Evolutionary conservation across 1,140 invertebrate genomes (phyloP), one percentile per base, ranked within the genome.

Genomic region (Trichonephila clavipes): DNA sequence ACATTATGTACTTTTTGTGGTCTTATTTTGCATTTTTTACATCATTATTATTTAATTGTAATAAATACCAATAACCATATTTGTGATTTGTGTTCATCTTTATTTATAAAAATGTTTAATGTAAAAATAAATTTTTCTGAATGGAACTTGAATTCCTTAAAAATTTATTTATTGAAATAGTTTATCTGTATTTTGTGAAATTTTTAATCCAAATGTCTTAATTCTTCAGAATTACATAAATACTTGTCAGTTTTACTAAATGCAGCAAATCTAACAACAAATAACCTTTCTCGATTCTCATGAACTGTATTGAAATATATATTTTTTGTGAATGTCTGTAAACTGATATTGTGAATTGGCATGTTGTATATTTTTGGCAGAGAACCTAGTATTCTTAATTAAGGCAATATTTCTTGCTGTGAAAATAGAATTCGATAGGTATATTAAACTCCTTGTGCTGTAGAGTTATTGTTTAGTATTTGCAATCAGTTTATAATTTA

Each of bases 361-460:
- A 88, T 88, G 28, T 88, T 88, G 61, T 64, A 14, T 88, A 88
- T 88, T 88, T 88, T 64, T 88, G 34, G 86, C 61, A 64, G 64
- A 34, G 28, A 88, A 64, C 64, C 86, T 40, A 44, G 61, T 88
- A 88, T 88, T 88, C 86, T 64, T 64, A 58, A 83, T 83, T 83
- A 44, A 59, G 51, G 51, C 86, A 64, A 58, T 85, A 24, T 64
- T 64, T 28, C 40, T 62, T 88, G 34, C 61, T 58, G 61, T 64
- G 86, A 8, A 88, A 40, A 8, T 88, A 64, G 86, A 40, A 64
- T 58, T 87, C 28, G 12, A n/a, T 88, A 64, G 28, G 19, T 64
- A 88, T 66, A 64, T 21, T 28, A 34, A 77, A 28, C 34, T 77
- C 72, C 72, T 34, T 88, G 21, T 34, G 82, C 19, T 24, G 40